These are phyloP conservation scores for Meganola albula DNA, from an alignment of 2,888 invertebrate genomes.

Conservation along the genomic window DNA sequence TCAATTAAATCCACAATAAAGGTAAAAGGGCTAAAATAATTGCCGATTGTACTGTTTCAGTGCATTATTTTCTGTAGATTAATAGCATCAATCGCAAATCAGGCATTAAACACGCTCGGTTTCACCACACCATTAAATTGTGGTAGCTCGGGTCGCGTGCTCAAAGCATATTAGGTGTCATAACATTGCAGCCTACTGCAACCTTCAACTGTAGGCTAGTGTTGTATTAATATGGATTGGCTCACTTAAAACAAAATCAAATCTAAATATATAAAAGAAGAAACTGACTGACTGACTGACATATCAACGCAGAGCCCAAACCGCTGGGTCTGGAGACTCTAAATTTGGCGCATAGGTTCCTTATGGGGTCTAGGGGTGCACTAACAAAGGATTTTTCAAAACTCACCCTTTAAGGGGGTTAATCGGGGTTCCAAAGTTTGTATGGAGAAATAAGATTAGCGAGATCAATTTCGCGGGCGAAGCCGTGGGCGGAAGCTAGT, in stretches of 20 bases:
- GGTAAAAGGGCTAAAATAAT: too few relatives aligned
- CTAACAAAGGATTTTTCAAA: too few relatives aligned
- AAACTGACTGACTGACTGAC: background rate
- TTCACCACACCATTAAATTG: conserved; percentile 48
- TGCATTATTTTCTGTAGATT: conserved; percentile 23
- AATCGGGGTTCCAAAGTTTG: too few relatives aligned
- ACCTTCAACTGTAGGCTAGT: conserved; percentile 38
- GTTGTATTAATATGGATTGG: conserved; percentile 21
- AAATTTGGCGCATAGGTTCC: too few relatives aligned
- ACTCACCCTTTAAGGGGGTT: too few relatives aligned
- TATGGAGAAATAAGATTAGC: too few relatives aligned
- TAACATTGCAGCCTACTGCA: conserved; percentile 50
- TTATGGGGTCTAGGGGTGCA: too few relatives aligned
- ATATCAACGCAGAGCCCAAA: background rate
- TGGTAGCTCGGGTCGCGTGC: conserved; percentile 56
- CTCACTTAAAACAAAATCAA: background rate
- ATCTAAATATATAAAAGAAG: background rate
- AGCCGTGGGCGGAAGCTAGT: too few relatives aligned
- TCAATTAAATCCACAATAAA: too few relatives aligned
- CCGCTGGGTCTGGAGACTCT: too few relatives aligned
- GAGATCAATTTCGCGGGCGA: too few relatives aligned
- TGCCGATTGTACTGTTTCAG: too few relatives aligned
- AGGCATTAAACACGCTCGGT: conserved; percentile 37
- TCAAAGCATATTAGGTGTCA: conserved; percentile 70
- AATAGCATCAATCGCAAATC: conserved; percentile 46